Evolutionary conservation across 2,888 invertebrate species (phyloP).

Genomic region (Apamea sordens): DNA sequence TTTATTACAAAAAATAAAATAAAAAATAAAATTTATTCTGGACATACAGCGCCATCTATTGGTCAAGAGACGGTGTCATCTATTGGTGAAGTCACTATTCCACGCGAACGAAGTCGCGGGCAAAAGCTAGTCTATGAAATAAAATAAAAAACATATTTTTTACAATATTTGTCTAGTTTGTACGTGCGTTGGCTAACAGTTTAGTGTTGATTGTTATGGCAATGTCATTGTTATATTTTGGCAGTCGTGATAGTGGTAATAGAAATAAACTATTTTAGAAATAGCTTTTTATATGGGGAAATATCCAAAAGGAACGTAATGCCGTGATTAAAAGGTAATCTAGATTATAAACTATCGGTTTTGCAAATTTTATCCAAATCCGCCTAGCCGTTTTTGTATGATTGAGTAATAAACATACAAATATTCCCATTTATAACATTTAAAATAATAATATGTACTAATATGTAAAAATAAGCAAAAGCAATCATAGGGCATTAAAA

Average conservation of each 20-base stretch:
- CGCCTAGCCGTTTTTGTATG: background rate
- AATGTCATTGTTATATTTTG: constrained; percentile 15
- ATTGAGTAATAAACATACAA: too few relatives aligned
- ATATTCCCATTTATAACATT: too few relatives aligned
- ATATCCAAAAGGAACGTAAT: background rate
- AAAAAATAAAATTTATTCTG: too few relatives aligned
- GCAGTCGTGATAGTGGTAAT: background rate
- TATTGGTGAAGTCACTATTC: too few relatives aligned
- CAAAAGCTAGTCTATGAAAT: too few relatives aligned
- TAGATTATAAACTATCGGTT: background rate
- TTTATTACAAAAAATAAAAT: too few relatives aligned
- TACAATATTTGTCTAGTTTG: constrained; percentile 1
- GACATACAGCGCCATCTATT: too few relatives aligned
- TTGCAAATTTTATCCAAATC: background rate
- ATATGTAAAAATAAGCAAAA: too few relatives aligned
- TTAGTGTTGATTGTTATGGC: constrained; percentile 33
- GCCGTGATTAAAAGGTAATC: background rate
- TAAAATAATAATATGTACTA: too few relatives aligned
- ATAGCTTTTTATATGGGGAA: background rate
- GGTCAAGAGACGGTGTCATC: too few relatives aligned
- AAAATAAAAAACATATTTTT: constrained; percentile 9
- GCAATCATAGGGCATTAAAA: too few relatives aligned
- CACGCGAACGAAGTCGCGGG: too few relatives aligned
- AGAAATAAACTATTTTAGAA: background rate
- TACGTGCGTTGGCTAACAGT: constrained; percentile 41